Conservation (phyloP, 2,797 vertebrate species). For the Sebastes minor region DNA sequence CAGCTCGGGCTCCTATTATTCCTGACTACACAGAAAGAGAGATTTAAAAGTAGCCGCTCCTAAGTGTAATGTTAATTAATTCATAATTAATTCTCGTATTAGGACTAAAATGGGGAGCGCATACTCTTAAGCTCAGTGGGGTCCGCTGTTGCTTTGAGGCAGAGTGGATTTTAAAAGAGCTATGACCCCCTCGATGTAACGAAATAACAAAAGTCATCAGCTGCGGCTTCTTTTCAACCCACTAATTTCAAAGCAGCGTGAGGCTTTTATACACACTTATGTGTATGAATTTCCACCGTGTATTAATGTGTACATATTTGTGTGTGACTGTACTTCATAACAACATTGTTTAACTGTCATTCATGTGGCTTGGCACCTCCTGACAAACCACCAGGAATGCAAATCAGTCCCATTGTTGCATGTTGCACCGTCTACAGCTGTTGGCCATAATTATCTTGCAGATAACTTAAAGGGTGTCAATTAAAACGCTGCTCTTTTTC, state of each 20-base stretch:
- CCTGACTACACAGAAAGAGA: conserved; percentile 57
- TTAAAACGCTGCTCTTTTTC: conserved; percentile 72
- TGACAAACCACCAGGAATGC: conserved; percentile 64
- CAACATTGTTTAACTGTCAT: conserved; percentile 46
- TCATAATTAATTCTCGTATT: conserved; percentile 79
- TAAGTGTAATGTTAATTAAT: conserved; percentile 78
- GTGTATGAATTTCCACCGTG: conserved; percentile 1
- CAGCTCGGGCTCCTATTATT: conserved; percentile 28
- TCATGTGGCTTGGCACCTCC: conserved; percentile 46
- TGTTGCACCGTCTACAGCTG: conserved; percentile 76
- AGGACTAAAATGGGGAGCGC: conserved; percentile 66
- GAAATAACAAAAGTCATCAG: conserved; percentile 57
- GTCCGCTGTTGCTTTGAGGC: conserved; percentile 67
- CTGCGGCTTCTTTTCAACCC: conserved; percentile 37
- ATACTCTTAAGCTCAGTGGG: conserved; percentile 71
- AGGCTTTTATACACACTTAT: neutral
- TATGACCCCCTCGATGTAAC: conserved; percentile 49
- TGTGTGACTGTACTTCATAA: conserved; percentile 8
- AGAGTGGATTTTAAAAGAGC: conserved; percentile 59
- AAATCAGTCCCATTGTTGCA: conserved; percentile 79
- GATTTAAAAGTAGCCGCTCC: conserved; percentile 63
- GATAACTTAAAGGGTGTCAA: conserved; percentile 81
- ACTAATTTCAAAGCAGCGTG: conserved; percentile 25
- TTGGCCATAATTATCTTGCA: conserved; percentile 80
- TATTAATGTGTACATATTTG: conserved; percentile 20